Percentiles rank a stretch among this genome's conserved stretches.
These are phyloP conservation scores for Keiferia lycopersicella DNA, from an alignment of 2,888 invertebrate species.

Conservation along the genomic window DNA sequence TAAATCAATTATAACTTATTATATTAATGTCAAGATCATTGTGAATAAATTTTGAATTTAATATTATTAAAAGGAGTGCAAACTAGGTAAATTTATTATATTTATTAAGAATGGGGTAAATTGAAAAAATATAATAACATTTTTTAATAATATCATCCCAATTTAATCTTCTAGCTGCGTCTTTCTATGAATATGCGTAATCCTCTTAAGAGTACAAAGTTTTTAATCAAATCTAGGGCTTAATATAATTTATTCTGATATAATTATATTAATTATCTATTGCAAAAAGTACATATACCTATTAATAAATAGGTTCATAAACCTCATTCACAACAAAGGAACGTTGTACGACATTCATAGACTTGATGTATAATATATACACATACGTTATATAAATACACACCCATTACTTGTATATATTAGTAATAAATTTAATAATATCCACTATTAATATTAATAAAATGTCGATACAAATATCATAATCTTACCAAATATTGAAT, in stretches of 20 bases:
- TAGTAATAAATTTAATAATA: slow-evolving; percentile 48
- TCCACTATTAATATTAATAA: slow-evolving; percentile 47
- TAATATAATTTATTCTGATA: slow-evolving; percentile 49
- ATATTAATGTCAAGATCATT: too few relatives aligned
- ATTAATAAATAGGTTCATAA: slow-evolving; percentile 63
- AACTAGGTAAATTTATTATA: not conserved
- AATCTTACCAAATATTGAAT: slow-evolving; percentile 60
- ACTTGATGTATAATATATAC: slow-evolving; percentile 54
- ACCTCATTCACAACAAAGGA: slow-evolving; percentile 70
- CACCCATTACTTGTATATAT: slow-evolving; percentile 57
- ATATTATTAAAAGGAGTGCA: not conserved
- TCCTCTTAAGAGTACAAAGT: slow-evolving; percentile 58
- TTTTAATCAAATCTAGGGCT: slow-evolving; percentile 54
- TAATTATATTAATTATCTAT: slow-evolving; percentile 50
- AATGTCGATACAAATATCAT: slow-evolving; percentile 62
- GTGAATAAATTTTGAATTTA: not conserved
- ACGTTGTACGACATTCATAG: slow-evolving; percentile 69
- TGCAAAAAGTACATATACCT: slow-evolving; percentile 56
- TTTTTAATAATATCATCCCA: not conserved
- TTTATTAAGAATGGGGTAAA: not conserved
- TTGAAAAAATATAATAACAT: slow-evolving; percentile 17
- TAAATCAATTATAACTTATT: too few relatives aligned
- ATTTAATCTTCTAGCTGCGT: not conserved
- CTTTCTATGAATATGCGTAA: slow-evolving; percentile 56
- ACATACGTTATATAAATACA: slow-evolving; percentile 53